These are phyloP conservation scores for Lysiphlebus fabarum DNA, from an alignment of 1,140 invertebrate genomes.

Conservation along the genomic window DNA sequence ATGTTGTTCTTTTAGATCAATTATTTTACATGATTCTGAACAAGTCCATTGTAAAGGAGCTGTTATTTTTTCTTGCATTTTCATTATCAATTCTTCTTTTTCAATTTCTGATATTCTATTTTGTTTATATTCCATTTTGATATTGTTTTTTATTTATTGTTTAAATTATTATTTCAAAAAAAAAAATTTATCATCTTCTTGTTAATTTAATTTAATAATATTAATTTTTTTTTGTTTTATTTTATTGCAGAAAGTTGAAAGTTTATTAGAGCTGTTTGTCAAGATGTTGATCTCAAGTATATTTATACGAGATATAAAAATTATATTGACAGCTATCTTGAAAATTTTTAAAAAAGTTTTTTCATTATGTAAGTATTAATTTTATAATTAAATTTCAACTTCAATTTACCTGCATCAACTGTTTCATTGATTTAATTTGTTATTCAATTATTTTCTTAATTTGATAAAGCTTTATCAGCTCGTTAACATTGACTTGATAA, in stretches of 20 bases:
- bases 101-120: constrained; percentile 5
- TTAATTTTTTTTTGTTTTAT: background rate
- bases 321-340: background rate
- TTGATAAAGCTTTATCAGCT: too few relatives aligned
- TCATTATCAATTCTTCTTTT: constrained; percentile 23
- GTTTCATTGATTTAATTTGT: too few relatives aligned
- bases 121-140: background rate
- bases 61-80: constrained; percentile 46
- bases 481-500: too few relatives aligned
- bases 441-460: too few relatives aligned
- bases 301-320: background rate
- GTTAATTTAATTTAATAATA: background rate
- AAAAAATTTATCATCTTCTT: too few relatives aligned
- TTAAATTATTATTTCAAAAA: background rate
- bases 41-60: constrained; percentile 61
- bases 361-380: too few relatives aligned
- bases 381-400: too few relatives aligned
- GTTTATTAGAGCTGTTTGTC: background rate
- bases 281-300: too few relatives aligned
- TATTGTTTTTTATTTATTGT: background rate
- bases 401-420: too few relatives aligned
- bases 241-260: background rate
- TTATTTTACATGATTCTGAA: constrained; percentile 55
- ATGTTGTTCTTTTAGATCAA: constrained; percentile 58
- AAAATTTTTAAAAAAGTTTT: background rate